phyloP scores from a whole-genome alignment of 2,888 invertebrate species.

The Zygogramma bicolorata region DNA sequence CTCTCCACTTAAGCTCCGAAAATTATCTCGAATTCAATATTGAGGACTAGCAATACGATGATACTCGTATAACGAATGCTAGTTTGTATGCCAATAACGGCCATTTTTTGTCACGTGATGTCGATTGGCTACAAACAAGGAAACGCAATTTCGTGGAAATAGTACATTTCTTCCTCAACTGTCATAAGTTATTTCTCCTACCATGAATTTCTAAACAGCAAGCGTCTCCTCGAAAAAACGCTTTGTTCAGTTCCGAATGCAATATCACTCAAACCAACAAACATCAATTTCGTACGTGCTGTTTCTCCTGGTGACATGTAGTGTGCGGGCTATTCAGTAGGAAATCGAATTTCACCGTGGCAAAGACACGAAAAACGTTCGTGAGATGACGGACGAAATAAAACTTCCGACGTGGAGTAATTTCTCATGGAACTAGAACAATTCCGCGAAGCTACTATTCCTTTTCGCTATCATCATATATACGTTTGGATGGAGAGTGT shows the following conservation, averaged over 20 bases:
- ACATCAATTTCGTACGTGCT: constrained; percentile 2
- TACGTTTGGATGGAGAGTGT: no score
- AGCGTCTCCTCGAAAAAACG: neutral
- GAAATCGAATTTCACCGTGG: neutral
- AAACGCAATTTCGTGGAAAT: no score
- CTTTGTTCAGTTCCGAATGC: neutral
- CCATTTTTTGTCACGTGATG: no score
- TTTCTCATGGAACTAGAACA: neutral
- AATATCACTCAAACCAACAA: neutral
- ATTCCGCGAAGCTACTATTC: no score
- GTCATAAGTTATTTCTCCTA: neutral
- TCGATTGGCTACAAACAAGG: no score
- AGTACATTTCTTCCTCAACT: no score
- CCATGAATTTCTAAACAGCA: neutral
- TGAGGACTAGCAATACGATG: no score
- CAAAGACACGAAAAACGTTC: neutral
- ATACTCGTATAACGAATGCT: no score
- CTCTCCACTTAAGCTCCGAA: no score
- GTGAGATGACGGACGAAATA: neutral
- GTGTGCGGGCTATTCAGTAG: neutral
- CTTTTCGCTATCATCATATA: no score
- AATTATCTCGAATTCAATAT: no score
- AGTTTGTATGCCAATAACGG: no score
- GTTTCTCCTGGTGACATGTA: neutral
- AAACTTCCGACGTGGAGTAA: neutral